Conservation (phyloP, 2,888 invertebrate species). For the Arctia plantaginis region DNA sequence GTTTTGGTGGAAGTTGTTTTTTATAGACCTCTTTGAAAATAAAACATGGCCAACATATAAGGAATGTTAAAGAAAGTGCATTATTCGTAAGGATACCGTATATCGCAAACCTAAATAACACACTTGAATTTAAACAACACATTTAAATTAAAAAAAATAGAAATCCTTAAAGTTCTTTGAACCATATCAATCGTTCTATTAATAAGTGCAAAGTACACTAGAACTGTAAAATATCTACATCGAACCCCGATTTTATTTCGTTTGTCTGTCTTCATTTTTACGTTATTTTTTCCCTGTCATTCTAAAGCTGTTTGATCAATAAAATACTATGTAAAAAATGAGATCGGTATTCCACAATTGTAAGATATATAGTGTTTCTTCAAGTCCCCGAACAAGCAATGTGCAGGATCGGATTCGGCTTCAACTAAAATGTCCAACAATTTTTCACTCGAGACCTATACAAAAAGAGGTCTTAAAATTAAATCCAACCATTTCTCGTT, state of each 20-base stretch:
- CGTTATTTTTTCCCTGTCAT: neutral
- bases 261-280: neutral
- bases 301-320: neutral
- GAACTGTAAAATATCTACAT: too few species aligned
- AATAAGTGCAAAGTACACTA: neutral
- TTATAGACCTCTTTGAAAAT: neutral
- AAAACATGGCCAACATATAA: neutral
- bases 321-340: neutral
- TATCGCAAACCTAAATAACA: neutral
- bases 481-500: constrained; percentile 43
- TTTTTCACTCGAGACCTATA: constrained; percentile 46
- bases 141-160: too few species aligned
- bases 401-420: constrained; percentile 47
- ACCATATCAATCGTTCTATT: too few species aligned
- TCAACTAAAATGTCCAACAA: constrained; percentile 47
- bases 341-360: neutral
- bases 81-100: neutral
- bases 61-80: neutral
- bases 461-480: constrained; percentile 41
- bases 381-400: constrained; percentile 39
- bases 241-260: neutral
- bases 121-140: too few species aligned
- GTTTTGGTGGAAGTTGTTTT: neutral
- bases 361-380: constrained; percentile 20
- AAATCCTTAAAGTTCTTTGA: too few species aligned